Conservation (phyloP, 2,888 invertebrate genomes). For the Athalia rosae region DNA sequence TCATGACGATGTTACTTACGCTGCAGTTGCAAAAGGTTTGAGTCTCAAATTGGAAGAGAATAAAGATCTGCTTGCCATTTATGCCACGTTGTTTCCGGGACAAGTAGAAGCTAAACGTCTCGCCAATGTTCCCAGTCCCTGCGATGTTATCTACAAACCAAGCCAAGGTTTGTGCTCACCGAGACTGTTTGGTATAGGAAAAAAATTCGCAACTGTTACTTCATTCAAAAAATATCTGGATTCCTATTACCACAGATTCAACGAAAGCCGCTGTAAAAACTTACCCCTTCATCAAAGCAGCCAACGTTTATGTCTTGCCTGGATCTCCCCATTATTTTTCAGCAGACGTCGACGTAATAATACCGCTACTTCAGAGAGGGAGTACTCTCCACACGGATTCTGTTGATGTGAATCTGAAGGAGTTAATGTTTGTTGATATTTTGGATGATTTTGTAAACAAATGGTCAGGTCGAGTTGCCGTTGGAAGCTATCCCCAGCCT, state of each 20-base stretch:
- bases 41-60: slow-evolving; percentile 64
- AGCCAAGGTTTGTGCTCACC: slow-evolving; percentile 50
- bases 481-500: slow-evolving; percentile 66
- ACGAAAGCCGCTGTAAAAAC: not conserved
- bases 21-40: slow-evolving; percentile 75
- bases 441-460: slow-evolving; percentile 52
- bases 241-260: not conserved
- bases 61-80: slow-evolving; percentile 63
- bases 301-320: slow-evolving; percentile 79
- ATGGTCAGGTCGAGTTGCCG: slow-evolving; percentile 58
- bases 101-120: slow-evolving; percentile 58
- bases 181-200: not conserved
- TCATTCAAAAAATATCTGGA: not conserved
- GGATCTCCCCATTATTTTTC: slow-evolving; percentile 77
- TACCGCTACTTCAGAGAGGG: slow-evolving; percentile 51
- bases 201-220: not conserved
- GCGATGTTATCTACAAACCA: slow-evolving; percentile 59
- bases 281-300: slow-evolving; percentile 64
- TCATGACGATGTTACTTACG: slow-evolving; percentile 82
- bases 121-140: slow-evolving; percentile 60
- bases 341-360: slow-evolving; percentile 59
- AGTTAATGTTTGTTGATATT: slow-evolving; percentile 57
- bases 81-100: slow-evolving; percentile 55
- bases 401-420: slow-evolving; percentile 59
- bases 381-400: slow-evolving; percentile 51